Evolutionary conservation across 1,140 invertebrate genomes (phyloP), one percentile per base, ranked within the genome.

Genomic region (Caenorhabditis tropicalis): DNA sequence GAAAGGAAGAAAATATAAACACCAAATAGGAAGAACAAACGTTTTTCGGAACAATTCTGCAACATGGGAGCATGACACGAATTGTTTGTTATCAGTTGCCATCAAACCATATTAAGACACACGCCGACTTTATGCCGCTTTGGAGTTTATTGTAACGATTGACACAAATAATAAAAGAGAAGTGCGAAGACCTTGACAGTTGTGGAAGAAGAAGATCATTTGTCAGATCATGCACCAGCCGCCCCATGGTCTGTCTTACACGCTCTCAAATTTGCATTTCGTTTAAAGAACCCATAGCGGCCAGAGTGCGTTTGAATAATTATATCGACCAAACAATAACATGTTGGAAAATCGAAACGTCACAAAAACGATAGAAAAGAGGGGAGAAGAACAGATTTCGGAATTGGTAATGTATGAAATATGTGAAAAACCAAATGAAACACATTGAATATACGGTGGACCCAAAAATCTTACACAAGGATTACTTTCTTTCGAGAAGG

Each of bases 191-290:
- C 36, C 33, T 74, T 39, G 65, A 21, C 19, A 36, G 24, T 27
- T 10, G 24, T 6, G 24, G 12, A n/a, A 7, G 24, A 29, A 12
- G 15, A 65, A 36, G 65, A 74, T 43, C 65, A 74, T 74, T 74
- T 74, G 65, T 74, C 65, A 74, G 65, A 74, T n/a, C 21, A 21
- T 39, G 65, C 65, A 74, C 36, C 65, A 46, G 65, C 33, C 65
- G 65, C 36, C n/a, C 24, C n/a, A 16, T 74, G 65, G 65, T 43
- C 65, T 74, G 36, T 74, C 65, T 74, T 74, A 43, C 65, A 74
- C 65, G 36, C 65, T 43, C 65, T 74, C 65, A 46, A 74, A 74
- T 74, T 74, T 74, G 65, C 65, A 74, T 74, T 74, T 74, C 65
- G 65, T 74, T 74, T 74, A 74, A 74, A 74, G 65, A 74, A 74